A percentile compares a stretch with the other conserved stretches of the same genome.
phyloP scores from a whole-genome alignment of 2,797 vertebrate species.

The Pogoniulus pusillus region DNA sequence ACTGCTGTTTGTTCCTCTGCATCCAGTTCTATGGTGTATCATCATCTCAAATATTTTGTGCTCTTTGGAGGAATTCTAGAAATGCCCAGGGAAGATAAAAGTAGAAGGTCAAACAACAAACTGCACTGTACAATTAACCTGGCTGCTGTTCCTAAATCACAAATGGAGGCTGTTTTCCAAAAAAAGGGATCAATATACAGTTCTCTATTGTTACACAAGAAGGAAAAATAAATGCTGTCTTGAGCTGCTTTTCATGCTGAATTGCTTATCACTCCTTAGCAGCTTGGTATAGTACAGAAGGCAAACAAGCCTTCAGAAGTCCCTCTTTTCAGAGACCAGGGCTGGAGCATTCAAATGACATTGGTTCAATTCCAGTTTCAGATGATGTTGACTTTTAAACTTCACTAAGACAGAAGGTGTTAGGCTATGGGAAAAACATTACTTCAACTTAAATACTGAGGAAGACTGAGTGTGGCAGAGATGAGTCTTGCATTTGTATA shows the following conservation, averaged over 20 bases:
- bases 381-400: background rate
- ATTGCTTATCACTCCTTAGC: slow-evolving; percentile 55
- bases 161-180: background rate
- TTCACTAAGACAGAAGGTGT: background rate
- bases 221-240: slow-evolving; percentile 30
- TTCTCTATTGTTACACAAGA: slow-evolving; percentile 4
- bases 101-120: slow-evolving; percentile 37
- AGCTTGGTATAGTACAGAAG: slow-evolving; percentile 25
- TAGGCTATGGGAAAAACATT: background rate
- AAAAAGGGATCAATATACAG: background rate
- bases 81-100: background rate
- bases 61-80: background rate
- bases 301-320: background rate
- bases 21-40: background rate
- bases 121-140: background rate
- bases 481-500: background rate
- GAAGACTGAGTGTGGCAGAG: background rate
- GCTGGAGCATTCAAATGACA: background rate
- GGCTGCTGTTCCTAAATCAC: slow-evolving; percentile 13
- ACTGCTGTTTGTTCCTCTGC: background rate
- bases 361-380: slow-evolving; percentile 6
- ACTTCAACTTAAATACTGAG: background rate
- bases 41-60: background rate
- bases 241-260: slow-evolving; percentile 31
- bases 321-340: background rate